These are phyloP conservation scores for Drosophila tripunctata DNA, from an alignment of 2,888 invertebrate species.

Conservation along the genomic window DNA sequence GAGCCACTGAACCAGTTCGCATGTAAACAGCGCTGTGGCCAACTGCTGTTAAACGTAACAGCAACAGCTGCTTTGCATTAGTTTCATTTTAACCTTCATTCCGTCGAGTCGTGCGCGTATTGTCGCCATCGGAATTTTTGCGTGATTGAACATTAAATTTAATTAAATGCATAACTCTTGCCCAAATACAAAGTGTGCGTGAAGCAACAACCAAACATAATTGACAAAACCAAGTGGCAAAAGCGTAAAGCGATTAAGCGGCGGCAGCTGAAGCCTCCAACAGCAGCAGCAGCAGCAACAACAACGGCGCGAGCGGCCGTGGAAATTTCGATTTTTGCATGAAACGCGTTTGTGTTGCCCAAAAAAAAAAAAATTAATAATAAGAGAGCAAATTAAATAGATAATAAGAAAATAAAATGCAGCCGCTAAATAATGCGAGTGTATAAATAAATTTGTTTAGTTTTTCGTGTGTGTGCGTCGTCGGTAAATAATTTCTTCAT, in stretches of 20 bases:
- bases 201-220: constrained; percentile 38
- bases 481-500: no score
- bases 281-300: no score
- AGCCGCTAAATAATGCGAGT: constrained; percentile 17
- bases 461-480: constrained; percentile 15
- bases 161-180: constrained; percentile 53
- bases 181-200: constrained; percentile 52
- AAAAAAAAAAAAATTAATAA: constrained; percentile 8
- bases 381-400: constrained; percentile 33
- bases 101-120: constrained; percentile 12
- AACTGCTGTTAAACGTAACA: constrained; percentile 7
- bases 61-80: constrained; percentile 39
- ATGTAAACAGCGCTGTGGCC: not conserved
- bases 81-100: constrained; percentile 49
- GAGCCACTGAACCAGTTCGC: constrained; percentile 30
- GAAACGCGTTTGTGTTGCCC: constrained; percentile 31
- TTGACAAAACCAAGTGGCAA: constrained; percentile 19
- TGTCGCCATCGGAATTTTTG: constrained; percentile 6
- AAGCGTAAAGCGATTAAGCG: constrained; percentile 15
- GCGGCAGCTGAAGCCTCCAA: no score
- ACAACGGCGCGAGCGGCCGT: constrained; percentile 52
- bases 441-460: constrained; percentile 44
- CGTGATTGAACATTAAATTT: constrained; percentile 47
- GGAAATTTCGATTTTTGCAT: constrained; percentile 73
- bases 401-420: constrained; percentile 33